Evolutionary conservation across 2,888 invertebrate genomes (phyloP), one percentile per base, ranked within the genome.

Genomic region (Spodoptera exigua): DNA sequence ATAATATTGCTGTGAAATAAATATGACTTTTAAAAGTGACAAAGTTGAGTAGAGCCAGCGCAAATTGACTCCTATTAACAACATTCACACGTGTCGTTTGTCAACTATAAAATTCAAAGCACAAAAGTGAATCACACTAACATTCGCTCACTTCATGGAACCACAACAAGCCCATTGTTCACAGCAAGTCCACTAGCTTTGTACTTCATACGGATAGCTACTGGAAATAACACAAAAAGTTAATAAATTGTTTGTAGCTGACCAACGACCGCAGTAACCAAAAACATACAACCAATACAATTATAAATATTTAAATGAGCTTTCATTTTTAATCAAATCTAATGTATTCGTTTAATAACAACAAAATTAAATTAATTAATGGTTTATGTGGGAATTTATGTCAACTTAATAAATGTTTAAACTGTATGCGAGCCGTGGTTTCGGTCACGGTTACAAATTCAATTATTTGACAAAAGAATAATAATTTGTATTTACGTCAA

Each of bases 181-280:
- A 59, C 53, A 21, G 48, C 59, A 59, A 57, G 45, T 52, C 57
- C 35, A 46, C 17, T 21, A 54, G 66, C 62, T 61, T 57, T 32
- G 21, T 58, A 61, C 54, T 61, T 59, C 21, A 18, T 60, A 61
- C 54, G 40, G 61, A 61, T 39, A 34, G 59, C 54, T n/a, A 52
- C 63, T 52, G 63, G 68, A 74, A 74, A 71, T 68, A 60, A 58
- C 54, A 27, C 43, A 61, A 52, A 48, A 54, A 66, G 40, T 55
- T 36, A 39, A 59, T 57, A 59, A 71, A 75, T 65, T 63, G 49
- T 65, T 48, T 51, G 62, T 64, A 45, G 47, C 47, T 58, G 61
- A 21, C 49, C 41, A 55, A 41, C 36, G 40, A 56, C 21, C 34
- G 46, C 66, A 56, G 18, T 55, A 56, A 43, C 51, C 71, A 61